Base-by-base conservation (phyloP, 2,113 vertebrate species). In the Parus major region DNA sequence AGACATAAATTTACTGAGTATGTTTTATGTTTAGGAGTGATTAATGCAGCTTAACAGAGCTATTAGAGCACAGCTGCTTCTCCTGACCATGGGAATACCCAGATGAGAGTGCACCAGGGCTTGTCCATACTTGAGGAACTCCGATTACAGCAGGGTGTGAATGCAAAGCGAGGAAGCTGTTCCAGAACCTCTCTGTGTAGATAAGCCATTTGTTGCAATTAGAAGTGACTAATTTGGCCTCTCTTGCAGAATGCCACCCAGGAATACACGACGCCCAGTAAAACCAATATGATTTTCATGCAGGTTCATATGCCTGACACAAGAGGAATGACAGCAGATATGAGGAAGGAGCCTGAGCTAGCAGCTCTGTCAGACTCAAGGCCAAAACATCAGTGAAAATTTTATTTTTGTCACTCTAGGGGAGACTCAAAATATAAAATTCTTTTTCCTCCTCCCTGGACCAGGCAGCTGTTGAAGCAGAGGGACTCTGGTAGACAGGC, bases 141-240 rank as follows among this genome's bases (percentile, higher is more conserved):
- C 42, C 1, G 36, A 41, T 92, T 85, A 47, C 50, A 72, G 81
- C 55, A 79, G 88, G 91, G 70, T 23, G 73, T 87, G 87, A 92
- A 65, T 25, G 46, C 50, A 46, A 63, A 85, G 83, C 0, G 0
- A 10, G 1, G 68, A 44, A 63, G 87, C 56, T 73, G 29, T 35
- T 82, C 56, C 91, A 60, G 61, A 28, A 49, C 10, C 12, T 24
- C 78, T 89, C 49, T 12, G 24, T 35, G 80, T 21, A 79, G 93
- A 87, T 85, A 89, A 95, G 42, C 27, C 84, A 69, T 79, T 93
- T 82, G 91, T 61, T 87, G 81, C 94, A 91, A 94, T 91, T 92
- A 93, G 25, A 33, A 68, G 52, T 88, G 55, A 91, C 77, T 96
- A 95, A 95, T 88, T 93, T 71, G 50, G 50, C 71, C 39, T 70